phyloP scores from a whole-genome alignment of 2,888 invertebrate genomes.

The Zootermopsis nevadensis region DNA sequence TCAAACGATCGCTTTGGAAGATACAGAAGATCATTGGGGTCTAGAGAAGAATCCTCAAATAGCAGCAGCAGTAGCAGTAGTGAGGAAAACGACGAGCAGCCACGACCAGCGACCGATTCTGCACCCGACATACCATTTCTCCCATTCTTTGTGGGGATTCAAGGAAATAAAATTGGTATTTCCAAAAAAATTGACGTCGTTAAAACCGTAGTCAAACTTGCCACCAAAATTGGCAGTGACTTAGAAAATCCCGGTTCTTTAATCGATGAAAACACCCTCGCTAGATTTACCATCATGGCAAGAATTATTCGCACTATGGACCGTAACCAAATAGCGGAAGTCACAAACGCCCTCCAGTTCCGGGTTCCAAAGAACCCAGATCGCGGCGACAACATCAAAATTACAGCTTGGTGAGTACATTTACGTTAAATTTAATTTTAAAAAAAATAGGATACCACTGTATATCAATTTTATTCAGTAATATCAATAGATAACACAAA shows the following conservation, averaged over 20 bases:
- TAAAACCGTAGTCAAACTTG: conserved; percentile 59
- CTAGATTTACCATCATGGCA: conserved; percentile 72
- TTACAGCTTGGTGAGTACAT: too few species aligned
- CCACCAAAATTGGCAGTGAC: conserved; percentile 71
- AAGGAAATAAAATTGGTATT: conserved; percentile 63
- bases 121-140: conserved; percentile 51
- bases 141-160: conserved; percentile 63
- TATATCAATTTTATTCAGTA: too few species aligned
- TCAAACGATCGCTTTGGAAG: conserved; percentile 26
- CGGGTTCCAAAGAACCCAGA: too few species aligned
- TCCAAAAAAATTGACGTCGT: conserved; percentile 56
- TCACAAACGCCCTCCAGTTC: not conserved
- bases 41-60: not conserved
- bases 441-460: too few species aligned
- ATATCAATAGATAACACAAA: too few species aligned
- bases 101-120: conserved; percentile 42
- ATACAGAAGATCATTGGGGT: not conserved
- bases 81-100: conserved; percentile 39
- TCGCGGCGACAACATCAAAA: too few species aligned
- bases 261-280: conserved; percentile 69
- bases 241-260: conserved; percentile 70
- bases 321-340: conserved; percentile 67
- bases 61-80: conserved; percentile 1
- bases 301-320: conserved; percentile 72
- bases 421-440: too few species aligned